Evolutionary conservation across 2,797 vertebrate genomes (phyloP), one percentile per base, ranked within the genome.

Genomic region (Bradypus variegatus): DNA sequence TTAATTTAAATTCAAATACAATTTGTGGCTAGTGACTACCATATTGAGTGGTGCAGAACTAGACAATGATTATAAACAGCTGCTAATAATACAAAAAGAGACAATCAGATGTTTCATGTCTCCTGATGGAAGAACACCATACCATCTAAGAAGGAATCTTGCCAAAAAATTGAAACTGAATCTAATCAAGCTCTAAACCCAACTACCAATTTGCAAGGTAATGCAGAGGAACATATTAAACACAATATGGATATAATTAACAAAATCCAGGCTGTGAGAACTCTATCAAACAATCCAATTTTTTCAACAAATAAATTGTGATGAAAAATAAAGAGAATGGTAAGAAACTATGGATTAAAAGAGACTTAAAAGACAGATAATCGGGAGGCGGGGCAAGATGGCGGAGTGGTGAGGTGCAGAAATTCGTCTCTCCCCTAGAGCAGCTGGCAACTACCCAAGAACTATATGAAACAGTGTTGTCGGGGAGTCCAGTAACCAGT

Each of bases 291-390:
- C 27, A 88, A 91, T 41, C 25, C 18, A 91, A 83, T 78, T 88
- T n/a, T 45, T 91, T 91, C 64, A 91, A 91, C 14, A 86, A 76
- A 76, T 86, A 38, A 77, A 70, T 64, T 76, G 4, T 62, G 50
- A 88, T n/a, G 31, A 80, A 91, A 86, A 84, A 75, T 80, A 80
- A 70, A 70, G n/a, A 86, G 41, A 86, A 90, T 18, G 64, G 58
- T 75, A 79, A 80, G 31, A 80, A 90, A 41, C 19, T 36, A 64
- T 25, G 60, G n/a, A 62, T n/a, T 72, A 72, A 79, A 65, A 83
- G 36, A 53, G 16, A 84, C 23, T 62, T 77, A 78, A 89, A 78
- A 88, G 25, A 73, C 27, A 76, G 41, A 23, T 72, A 86, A 36
- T 60, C 60, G n/a, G n/a, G n/a, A n/a, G n/a, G n/a, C n/a, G n/a